A percentile compares a stretch with the other conserved stretches of the same genome.
Evolutionary conservation across 2,113 vertebrate species (phyloP).

Genomic region (Tragelaphus scriptus): DNA sequence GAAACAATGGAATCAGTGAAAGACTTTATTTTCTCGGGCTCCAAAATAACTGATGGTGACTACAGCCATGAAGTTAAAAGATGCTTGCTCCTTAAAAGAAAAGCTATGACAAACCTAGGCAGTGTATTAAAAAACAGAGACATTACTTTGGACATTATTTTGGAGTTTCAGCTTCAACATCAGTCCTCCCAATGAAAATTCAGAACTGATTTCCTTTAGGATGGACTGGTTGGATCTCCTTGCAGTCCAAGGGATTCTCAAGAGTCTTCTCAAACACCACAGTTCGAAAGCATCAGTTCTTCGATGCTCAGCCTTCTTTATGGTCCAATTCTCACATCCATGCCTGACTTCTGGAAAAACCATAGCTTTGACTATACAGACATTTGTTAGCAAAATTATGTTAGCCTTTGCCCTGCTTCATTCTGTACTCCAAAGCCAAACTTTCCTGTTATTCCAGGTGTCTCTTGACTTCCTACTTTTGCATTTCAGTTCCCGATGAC

Average conservation of each 20-base stretch:
- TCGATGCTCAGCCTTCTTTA: not conserved
- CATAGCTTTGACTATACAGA: not conserved
- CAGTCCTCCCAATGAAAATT: not conserved
- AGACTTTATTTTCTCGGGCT: not conserved
- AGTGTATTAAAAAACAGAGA: not conserved
- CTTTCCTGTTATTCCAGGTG: not conserved
- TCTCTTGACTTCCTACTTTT: not conserved
- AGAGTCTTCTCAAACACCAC: not conserved
- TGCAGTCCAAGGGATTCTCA: not conserved
- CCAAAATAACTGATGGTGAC: not conserved
- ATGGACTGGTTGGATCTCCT: not conserved
- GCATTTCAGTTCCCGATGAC: not conserved
- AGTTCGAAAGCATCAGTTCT: not conserved
- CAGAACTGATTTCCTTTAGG: not conserved
- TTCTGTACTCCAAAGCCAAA: not conserved
- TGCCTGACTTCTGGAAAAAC: not conserved
- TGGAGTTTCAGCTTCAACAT: not conserved
- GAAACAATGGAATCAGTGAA: not conserved
- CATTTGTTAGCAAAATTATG: not conserved
- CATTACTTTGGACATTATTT: not conserved
- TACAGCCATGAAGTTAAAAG: not conserved
- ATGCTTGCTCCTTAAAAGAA: not conserved
- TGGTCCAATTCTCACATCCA: not conserved
- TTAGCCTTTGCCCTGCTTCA: not conserved
- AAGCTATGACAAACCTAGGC: not conserved